Evolutionary conservation across 2,888 invertebrate genomes (phyloP).

Genomic region (Prenolepis imparis): DNA sequence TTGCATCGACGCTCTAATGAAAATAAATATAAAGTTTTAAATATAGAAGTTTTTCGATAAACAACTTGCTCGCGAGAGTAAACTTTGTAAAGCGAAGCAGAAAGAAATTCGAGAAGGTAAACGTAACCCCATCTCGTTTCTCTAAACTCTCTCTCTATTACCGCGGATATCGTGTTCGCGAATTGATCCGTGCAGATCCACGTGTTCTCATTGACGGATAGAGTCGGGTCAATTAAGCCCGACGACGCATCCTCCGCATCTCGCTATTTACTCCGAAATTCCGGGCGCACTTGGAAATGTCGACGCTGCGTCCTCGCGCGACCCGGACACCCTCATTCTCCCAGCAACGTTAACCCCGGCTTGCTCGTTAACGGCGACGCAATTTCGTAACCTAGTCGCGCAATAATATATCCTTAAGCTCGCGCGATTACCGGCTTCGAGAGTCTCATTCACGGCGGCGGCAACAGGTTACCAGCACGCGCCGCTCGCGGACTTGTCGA

Average conservation of each 20-base stretch:
- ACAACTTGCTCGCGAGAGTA: constrained; percentile 22
- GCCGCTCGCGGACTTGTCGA: constrained; percentile 73
- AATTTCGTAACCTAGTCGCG: constrained; percentile 57
- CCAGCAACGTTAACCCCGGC: not conserved
- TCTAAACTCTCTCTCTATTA: constrained; percentile 28
- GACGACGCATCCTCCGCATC: constrained; percentile 1
- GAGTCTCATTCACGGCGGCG: constrained; percentile 74
- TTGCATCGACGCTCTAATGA: not conserved
- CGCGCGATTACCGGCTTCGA: constrained; percentile 76
- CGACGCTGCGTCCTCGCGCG: constrained; percentile 17
- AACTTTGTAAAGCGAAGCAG: constrained; percentile 33
- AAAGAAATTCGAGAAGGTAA: constrained; percentile 39
- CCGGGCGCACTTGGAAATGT: not conserved
- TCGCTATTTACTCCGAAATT: not conserved
- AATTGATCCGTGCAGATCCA: constrained; percentile 11
- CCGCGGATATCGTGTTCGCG: constrained; percentile 26
- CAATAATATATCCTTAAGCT: constrained; percentile 73
- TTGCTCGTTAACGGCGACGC: constrained; percentile 23
- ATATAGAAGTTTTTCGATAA: constrained; percentile 36
- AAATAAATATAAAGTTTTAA: constrained; percentile 14
- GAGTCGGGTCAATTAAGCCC: constrained; percentile 5
- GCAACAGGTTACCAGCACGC: constrained; percentile 78
- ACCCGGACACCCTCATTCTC: not conserved
- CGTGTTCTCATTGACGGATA: constrained; percentile 1
- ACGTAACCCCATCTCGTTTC: constrained; percentile 26